phyloP scores from a whole-genome alignment of 2,113 vertebrate genomes.

The Zonotrichia leucophrys region DNA sequence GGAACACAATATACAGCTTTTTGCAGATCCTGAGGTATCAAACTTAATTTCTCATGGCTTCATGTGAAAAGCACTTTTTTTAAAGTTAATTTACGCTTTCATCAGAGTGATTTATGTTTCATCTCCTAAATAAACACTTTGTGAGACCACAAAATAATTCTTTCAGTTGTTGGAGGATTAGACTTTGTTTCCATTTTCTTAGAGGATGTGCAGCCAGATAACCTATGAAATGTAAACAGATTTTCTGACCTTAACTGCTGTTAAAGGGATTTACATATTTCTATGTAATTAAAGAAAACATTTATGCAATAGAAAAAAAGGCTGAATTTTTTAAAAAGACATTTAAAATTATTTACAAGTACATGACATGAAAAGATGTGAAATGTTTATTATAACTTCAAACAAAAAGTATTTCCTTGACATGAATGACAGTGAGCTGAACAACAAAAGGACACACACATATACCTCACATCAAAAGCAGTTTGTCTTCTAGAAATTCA shows the following conservation, averaged over 20 bases:
- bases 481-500: neutral
- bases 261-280: neutral
- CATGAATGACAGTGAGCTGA: neutral
- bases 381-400: neutral
- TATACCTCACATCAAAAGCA: neutral
- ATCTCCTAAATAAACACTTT: neutral
- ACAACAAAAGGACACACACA: neutral
- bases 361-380: neutral
- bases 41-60: neutral
- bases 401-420: neutral
- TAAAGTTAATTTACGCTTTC: neutral
- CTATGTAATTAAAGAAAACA: neutral
- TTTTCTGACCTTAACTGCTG: neutral
- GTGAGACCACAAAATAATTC: neutral
- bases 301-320: neutral
- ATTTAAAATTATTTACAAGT: neutral
- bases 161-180: neutral
- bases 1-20: neutral
- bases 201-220: neutral
- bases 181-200: neutral
- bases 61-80: neutral
- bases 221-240: neutral
- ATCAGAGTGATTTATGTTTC: neutral
- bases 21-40: neutral
- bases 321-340: neutral